Conservation (phyloP, 2,113 vertebrate species). For the Rhodinocichla rosea region DNA sequence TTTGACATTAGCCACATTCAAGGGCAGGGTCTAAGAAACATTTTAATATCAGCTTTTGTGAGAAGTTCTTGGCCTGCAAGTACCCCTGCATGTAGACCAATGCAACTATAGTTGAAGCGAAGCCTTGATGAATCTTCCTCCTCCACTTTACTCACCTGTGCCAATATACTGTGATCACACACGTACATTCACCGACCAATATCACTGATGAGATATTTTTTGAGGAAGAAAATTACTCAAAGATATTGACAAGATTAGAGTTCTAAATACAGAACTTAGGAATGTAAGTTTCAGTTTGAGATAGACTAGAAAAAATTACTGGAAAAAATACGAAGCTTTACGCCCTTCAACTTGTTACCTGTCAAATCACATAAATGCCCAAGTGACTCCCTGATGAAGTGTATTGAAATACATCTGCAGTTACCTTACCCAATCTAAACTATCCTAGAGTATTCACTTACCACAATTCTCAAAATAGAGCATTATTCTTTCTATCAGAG, state of each 20-base stretch:
- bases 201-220: background rate
- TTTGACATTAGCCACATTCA: background rate
- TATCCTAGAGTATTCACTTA: background rate
- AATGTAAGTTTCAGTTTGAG: background rate
- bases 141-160: background rate
- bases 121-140: background rate
- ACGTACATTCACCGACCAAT: background rate
- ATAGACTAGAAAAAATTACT: background rate
- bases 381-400: background rate
- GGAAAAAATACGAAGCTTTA: background rate
- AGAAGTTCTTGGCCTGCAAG: background rate
- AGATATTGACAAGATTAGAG: background rate
- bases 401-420: background rate
- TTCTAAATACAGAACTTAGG: background rate
- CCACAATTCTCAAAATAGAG: background rate
- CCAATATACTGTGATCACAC: background rate
- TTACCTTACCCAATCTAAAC: background rate
- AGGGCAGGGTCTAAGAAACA: background rate
- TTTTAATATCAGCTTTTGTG: background rate
- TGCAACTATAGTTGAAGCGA: background rate
- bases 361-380: background rate
- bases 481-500: background rate
- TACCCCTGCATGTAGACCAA: background rate
- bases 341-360: background rate
- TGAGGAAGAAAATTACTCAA: background rate